Evolutionary conservation across 2,113 vertebrate species (phyloP).

Genomic region (Dasyornis broadbenti): DNA sequence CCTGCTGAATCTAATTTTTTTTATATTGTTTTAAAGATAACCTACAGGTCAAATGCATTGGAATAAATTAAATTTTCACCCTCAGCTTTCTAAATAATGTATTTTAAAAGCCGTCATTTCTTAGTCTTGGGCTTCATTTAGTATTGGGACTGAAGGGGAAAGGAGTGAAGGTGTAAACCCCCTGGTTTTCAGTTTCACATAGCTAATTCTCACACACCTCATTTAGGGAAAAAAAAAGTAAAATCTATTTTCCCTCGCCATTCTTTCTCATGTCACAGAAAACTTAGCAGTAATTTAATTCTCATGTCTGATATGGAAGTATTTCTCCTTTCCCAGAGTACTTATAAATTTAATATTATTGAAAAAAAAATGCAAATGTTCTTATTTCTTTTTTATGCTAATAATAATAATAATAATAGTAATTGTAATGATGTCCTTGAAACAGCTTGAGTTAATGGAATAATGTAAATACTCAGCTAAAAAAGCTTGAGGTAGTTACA

Average conservation of each 20-base stretch:
- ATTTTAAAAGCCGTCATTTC: neutral
- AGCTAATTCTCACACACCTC: neutral
- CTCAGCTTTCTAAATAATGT: neutral
- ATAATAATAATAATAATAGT: neutral
- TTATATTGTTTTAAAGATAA: neutral
- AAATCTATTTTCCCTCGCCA: neutral
- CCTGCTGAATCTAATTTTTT: neutral
- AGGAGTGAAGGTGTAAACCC: neutral
- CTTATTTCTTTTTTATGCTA: neutral
- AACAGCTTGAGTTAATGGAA: neutral
- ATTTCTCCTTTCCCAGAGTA: neutral
- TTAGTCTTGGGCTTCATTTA: neutral
- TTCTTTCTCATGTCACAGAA: neutral
- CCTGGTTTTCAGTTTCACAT: neutral
- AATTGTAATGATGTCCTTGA: neutral
- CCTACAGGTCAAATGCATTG: neutral
- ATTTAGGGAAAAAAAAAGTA: neutral
- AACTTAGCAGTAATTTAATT: neutral
- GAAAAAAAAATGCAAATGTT: neutral
- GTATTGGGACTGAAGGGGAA: neutral
- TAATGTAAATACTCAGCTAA: neutral
- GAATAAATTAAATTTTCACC: neutral
- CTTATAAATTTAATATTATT: neutral
- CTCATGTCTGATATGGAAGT: neutral
- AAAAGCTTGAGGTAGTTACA: neutral